Evolutionary conservation across 1,140 invertebrate species (phyloP).

Genomic region (Patella vulgata): DNA sequence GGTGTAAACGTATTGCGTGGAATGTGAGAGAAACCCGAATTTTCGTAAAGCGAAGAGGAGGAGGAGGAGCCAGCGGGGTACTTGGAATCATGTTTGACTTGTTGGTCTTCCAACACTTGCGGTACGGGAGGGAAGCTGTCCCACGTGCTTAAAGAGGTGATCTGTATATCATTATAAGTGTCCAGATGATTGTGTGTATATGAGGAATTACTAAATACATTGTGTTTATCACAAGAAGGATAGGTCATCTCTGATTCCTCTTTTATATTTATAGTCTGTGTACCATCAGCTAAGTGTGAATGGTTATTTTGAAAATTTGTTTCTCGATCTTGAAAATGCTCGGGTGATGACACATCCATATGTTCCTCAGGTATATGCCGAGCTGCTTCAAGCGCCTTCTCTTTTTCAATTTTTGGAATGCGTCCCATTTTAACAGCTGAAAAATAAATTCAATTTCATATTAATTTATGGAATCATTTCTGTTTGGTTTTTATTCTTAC

Average conservation of each 20-base stretch:
- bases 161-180: too few relatives aligned
- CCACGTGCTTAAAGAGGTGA: too few relatives aligned
- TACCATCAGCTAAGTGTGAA: background rate
- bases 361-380: conserved; percentile 1
- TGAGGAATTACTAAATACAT: background rate
- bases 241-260: background rate
- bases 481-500: too few relatives aligned
- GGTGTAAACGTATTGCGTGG: too few relatives aligned
- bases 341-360: conserved; percentile 1
- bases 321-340: conserved; percentile 10
- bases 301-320: background rate
- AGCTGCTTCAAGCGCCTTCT: conserved; percentile 51
- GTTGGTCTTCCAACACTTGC: too few relatives aligned
- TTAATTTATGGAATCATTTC: too few relatives aligned
- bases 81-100: too few relatives aligned
- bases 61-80: too few relatives aligned
- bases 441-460: conserved; percentile 20
- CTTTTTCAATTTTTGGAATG: conserved; percentile 64
- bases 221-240: background rate
- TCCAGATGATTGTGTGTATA: background rate
- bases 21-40: too few relatives aligned
- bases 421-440: conserved; percentile 65
- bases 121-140: too few relatives aligned
- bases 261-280: background rate
- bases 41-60: too few relatives aligned